Conservation (phyloP, 2,888 invertebrate genomes). For the Lamellibrachia columna region DNA sequence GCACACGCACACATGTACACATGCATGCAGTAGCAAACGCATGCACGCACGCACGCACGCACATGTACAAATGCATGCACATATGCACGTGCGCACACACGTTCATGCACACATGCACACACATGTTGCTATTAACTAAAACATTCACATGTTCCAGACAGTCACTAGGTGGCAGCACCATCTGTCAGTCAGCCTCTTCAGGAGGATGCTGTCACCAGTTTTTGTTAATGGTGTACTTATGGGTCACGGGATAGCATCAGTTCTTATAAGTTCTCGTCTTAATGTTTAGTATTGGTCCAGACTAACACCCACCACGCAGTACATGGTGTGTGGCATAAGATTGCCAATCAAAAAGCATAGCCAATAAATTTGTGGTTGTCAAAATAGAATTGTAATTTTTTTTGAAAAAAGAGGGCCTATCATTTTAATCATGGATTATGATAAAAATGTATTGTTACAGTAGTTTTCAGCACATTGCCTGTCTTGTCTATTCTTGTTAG, state of each 20-base stretch:
- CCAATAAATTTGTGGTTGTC: no score
- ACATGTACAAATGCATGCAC: not conserved
- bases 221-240: not conserved
- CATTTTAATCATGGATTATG: not conserved
- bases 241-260: no score
- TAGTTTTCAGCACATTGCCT: not conserved
- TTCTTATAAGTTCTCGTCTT: no score
- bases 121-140: no score
- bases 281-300: no score
- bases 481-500: not conserved
- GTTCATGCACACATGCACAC: not conserved
- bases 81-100: not conserved
- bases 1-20: not conserved
- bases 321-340: no score
- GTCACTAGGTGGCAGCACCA: constrained; percentile 1
- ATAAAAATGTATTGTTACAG: not conserved
- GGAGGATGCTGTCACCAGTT: not conserved
- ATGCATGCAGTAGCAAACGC: not conserved
- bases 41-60: no score
- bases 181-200: not conserved
- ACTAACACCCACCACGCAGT: no score
- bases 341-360: no score
- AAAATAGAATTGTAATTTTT: not conserved
- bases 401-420: not conserved
- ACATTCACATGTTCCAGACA: not conserved